These are phyloP conservation scores for Pegoplata infirma DNA, from an alignment of 2,888 invertebrate genomes.

Conservation along the genomic window DNA sequence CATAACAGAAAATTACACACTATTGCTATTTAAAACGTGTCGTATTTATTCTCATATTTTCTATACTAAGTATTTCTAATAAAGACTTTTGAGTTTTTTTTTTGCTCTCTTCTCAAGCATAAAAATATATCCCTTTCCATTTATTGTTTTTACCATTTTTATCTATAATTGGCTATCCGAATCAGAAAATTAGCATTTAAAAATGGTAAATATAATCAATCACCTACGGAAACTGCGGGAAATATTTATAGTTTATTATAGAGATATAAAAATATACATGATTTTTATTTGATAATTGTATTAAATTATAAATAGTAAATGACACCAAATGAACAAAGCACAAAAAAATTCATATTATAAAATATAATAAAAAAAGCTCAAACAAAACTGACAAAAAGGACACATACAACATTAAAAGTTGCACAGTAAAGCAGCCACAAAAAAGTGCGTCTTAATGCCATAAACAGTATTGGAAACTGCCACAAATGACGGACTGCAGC, in stretches of 20 bases:
- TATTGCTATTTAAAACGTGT: no score
- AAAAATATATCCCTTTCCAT: conserved; percentile 46
- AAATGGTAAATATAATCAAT: conserved; percentile 64
- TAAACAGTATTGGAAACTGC: conserved; percentile 58
- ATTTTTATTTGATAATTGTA: conserved; percentile 68
- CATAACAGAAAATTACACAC: no score
- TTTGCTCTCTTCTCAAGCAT: no score
- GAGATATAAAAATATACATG: conserved; percentile 49
- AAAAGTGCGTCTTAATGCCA: conserved; percentile 41
- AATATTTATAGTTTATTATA: conserved; percentile 39
- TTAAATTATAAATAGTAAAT: conserved; percentile 67
- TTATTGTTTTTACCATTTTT: conserved; percentile 38
- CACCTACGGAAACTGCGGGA: conserved; percentile 58
- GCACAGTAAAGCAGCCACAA: conserved; percentile 29
- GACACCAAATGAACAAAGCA: conserved; percentile 48
- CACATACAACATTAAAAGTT: conserved; percentile 47
- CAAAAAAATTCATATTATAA: no score
- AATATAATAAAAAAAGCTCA: conserved; percentile 13
- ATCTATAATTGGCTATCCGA: conserved; percentile 59
- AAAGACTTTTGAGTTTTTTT: no score
- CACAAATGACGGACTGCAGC: conserved; percentile 62
- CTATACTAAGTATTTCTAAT: no score
- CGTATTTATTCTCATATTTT: no score
- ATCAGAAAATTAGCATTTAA: conserved; percentile 64
- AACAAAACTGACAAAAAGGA: conserved; percentile 57